Base-by-base conservation (phyloP, 2,888 invertebrate genomes). In the Coleophora deauratella region DNA sequence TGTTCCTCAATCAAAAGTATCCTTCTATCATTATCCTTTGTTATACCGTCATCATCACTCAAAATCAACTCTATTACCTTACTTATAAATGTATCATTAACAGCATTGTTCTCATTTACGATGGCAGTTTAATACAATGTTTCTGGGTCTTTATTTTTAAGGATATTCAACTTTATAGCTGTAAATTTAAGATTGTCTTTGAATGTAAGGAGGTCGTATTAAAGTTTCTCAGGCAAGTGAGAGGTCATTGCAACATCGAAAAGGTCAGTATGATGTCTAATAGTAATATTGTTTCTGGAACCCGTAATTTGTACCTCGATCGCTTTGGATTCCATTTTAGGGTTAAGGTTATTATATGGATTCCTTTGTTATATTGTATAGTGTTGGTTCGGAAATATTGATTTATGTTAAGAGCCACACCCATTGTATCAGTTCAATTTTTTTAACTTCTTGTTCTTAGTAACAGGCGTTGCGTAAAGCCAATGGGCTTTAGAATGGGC, bases 241-340 rank as follows among this genome's bases (percentile, higher is more conserved):
- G 57, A 59, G 71, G 72, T 64, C 62, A 66, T 71, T 71, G 58
- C 55, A 66, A 72, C 55, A 47, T 45, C 46, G 38, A 38, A 73
- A 72, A 73, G 73, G 72, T 71, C 68, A 69, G 52, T 41, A 44
- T 49, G 47, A 33, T 12, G 36, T 32, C 40, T 40, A n/a, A n/a
- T n/a, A 43, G 40, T 43, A 40, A 33, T 40, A 21, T 21, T 21
- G 21, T 21, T 21, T 21, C 37, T 40, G 33, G 36, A 34, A 34
- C 35, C 41, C 41, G 44, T 35, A 45, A 45, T 45, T 44, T 44
- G 11, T 38, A 42, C 38, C 41, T 35, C 42, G 43, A 40, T 40
- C 12, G 21, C 21, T 34, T 30, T 37, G 39, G 41, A 41, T 41
- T 45, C 44, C 44, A 15, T 33, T 27, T 34, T 41, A 45, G 41